Percentiles rank a stretch among this genome's conserved stretches.
Evolutionary conservation across 2,888 invertebrate genomes (phyloP).

Genomic region (Eurois occulta): DNA sequence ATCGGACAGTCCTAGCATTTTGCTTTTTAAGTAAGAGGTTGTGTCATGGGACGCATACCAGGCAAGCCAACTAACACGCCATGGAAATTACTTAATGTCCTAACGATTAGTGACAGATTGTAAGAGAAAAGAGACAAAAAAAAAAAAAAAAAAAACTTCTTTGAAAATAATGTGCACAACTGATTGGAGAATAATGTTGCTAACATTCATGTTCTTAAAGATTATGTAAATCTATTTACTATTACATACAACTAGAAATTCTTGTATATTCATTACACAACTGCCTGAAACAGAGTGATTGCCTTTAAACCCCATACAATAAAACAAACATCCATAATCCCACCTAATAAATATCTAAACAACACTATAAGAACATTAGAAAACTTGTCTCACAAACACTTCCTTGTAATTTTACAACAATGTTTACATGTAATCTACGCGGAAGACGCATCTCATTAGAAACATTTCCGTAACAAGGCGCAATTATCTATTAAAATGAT

Average conservation of each 20-base stretch:
- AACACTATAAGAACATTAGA: constrained; percentile 21
- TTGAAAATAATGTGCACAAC: too few species aligned
- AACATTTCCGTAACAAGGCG: constrained; percentile 45
- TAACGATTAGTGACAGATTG: too few species aligned
- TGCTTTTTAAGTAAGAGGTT: too few species aligned
- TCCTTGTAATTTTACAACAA: constrained; percentile 42
- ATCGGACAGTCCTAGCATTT: too few species aligned
- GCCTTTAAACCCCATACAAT: background rate
- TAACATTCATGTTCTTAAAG: background rate
- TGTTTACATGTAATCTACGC: constrained; percentile 52
- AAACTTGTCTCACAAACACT: constrained; percentile 35
- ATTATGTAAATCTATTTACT: constrained; percentile 24
- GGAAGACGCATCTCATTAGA: constrained; percentile 59
- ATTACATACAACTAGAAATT: constrained; percentile 33
- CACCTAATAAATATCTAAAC: constrained; percentile 1
- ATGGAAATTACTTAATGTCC: too few species aligned
- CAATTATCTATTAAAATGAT: constrained; percentile 47
- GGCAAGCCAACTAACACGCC: too few species aligned
- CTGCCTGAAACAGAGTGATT: background rate
- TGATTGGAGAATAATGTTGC: background rate
- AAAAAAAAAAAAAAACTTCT: too few species aligned
- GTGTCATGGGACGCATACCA: too few species aligned
- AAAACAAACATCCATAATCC: background rate
- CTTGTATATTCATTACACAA: constrained; percentile 36
- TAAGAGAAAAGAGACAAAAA: too few species aligned